Percentiles rank a stretch among this genome's conserved stretches.
Evolutionary conservation across 2,888 invertebrate species (phyloP).

Genomic region (Fragum whitleyi): DNA sequence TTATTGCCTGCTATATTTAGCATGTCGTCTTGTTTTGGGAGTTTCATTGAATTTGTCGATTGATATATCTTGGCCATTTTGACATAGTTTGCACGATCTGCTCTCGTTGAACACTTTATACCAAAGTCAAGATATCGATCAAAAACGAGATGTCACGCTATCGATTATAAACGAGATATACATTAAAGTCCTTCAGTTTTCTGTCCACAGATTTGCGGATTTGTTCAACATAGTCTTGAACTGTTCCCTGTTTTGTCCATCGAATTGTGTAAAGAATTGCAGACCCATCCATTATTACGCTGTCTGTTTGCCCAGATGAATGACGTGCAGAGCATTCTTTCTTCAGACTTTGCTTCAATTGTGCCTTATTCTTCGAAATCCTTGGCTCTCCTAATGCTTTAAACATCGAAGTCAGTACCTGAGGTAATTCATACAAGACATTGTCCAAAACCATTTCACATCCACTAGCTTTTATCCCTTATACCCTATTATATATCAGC

Average conservation of each 20-base stretch:
- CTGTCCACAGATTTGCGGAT: background rate
- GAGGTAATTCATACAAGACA: conserved; percentile 25
- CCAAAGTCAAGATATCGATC: no score
- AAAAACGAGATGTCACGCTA: no score
- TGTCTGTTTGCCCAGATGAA: no score
- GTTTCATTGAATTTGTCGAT: no score
- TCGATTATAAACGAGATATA: no score
- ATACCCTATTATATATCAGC: conserved; percentile 30
- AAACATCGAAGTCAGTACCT: conserved; percentile 39
- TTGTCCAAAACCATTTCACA: conserved; percentile 28
- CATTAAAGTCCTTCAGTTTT: background rate
- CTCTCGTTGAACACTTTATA: no score
- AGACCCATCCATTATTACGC: conserved; percentile 4
- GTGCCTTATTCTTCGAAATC: conserved; percentile 35
- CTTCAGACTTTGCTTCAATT: no score
- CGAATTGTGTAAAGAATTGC: conserved; percentile 12
- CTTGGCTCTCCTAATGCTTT: no score
- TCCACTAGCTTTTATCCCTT: conserved; percentile 32
- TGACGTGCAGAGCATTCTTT: background rate
- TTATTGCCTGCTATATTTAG: no score
- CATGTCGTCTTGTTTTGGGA: no score
- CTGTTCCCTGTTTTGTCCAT: conserved; percentile 8
- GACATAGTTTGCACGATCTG: no score
- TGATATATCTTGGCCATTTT: no score
- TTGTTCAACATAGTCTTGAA: background rate